Base-by-base conservation (phyloP, 2,888 invertebrate genomes). In the Gymnoscelis rufifasciata region DNA sequence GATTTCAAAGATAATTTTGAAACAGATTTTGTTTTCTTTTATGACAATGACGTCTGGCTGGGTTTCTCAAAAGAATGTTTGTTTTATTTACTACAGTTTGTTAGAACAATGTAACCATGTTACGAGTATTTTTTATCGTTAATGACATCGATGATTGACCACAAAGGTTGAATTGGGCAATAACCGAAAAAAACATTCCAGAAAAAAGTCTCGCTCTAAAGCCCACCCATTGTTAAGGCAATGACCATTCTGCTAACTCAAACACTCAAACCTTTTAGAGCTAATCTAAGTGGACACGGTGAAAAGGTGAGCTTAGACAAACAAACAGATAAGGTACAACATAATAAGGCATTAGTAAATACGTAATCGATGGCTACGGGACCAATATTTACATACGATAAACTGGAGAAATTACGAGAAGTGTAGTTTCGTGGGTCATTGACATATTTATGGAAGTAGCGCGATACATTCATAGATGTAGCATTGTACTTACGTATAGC, bases 371-470 rank as follows among this genome's bases (percentile, higher is more conserved):
- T 63, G 68, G 61, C 57, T 53, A 56, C 51, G 48, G 51, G 40
- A 56, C 59, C 51, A 66, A 71, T 76, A 71, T 78, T 78, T 66
- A 73, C 74, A 54, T 53, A 53, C 58, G 56, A 70, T 66, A 63
- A 62, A 63, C 60, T 56, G 56, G 59, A 58, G 52, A 54, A 52
- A 55, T 47, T 52, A 57, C 46, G 44, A 37, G 11, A 31, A 37
- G 14, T 49, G 56, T 47, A 19, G 43, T 64, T 68, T 57, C 54
- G 50, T 40, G 45, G 64, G 64, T 57, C 66, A 61, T 52, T 59
- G 66, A 63, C 64, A 54, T 38, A 38, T 41, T 13, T 41, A 46
- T 45, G 35, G 55, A 67, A 60, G 53, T 63, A 42, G 60, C 60
- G 54, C 57, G 59, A 51, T 52, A 6, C 14, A 11, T 19, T 5